These are phyloP conservation scores for Megaceryle torquata DNA, from an alignment of 2,113 vertebrate species.

Conservation along the genomic window DNA sequence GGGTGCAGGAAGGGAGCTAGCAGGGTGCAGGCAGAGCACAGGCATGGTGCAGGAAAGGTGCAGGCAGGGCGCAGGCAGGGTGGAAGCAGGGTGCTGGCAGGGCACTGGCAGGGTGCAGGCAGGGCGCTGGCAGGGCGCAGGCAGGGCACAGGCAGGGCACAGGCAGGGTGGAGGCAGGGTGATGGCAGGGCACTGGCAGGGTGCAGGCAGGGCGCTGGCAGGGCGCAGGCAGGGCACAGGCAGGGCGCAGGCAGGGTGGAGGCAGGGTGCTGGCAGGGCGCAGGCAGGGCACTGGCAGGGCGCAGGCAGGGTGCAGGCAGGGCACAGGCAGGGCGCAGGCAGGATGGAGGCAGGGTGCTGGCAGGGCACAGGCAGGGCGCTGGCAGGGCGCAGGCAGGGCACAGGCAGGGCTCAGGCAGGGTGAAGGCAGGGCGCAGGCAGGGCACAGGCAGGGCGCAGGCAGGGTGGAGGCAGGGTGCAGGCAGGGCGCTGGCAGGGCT, in stretches of 20 bases:
- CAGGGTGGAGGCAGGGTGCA: no score
- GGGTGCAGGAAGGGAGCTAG: not conserved
- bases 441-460: no score
- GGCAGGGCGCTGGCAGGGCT: no score
- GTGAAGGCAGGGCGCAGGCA: no score
- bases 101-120: not conserved
- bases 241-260: not conserved
- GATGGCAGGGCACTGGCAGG: not conserved
- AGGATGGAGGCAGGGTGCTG: no score
- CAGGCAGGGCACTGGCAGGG: not conserved
- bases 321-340: no score
- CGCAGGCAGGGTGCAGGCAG: no score
- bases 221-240: not conserved
- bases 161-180: not conserved
- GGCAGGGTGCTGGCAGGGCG: not conserved
- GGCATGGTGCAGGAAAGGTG: not conserved
- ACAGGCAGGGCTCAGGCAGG: no score
- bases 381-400: no score
- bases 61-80: not conserved
- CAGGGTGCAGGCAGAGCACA: not conserved
- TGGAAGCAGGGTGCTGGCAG: accelerated
- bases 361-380: no score
- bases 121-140: not conserved
- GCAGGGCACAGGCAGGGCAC: not conserved
- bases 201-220: not conserved